Percentiles rank a stretch among this genome's conserved stretches.
Evolutionary conservation across 2,888 invertebrate genomes (phyloP).

Genomic region (Cryptocheilus praepositus): DNA sequence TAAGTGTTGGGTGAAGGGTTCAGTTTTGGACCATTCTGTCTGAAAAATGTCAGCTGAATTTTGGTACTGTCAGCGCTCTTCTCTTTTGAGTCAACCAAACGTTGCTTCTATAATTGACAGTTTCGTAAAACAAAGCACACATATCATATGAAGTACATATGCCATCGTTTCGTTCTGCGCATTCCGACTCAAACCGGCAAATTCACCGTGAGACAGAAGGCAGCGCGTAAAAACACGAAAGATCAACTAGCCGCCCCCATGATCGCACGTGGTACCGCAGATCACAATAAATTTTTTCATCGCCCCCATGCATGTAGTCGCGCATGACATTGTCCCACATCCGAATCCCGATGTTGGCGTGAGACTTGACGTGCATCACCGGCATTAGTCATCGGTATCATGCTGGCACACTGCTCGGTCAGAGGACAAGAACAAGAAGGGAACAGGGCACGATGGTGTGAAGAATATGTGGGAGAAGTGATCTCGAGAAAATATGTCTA

Average conservation of each 20-base stretch:
- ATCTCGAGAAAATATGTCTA: background rate
- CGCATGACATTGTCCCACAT: conserved; percentile 21
- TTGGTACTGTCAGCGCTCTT: too few relatives aligned
- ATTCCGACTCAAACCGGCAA: background rate
- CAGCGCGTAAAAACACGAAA: background rate
- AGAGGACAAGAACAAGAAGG: conserved; percentile 11
- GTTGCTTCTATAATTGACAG: too few relatives aligned
- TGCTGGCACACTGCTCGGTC: conserved; percentile 41
- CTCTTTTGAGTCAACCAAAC: too few relatives aligned
- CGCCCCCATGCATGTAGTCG: conserved; percentile 30
- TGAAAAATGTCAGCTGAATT: too few relatives aligned
- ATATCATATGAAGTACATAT: too few relatives aligned
- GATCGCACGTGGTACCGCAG: conserved; percentile 27
- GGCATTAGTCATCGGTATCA: conserved; percentile 44
- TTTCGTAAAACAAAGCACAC: too few relatives aligned
- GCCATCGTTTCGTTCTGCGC: too few relatives aligned
- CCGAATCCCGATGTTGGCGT: conserved; percentile 28
- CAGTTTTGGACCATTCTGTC: too few relatives aligned
- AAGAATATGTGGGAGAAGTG: background rate
- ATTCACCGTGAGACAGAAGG: background rate
- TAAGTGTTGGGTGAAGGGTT: too few relatives aligned
- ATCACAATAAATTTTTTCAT: conserved; percentile 38
- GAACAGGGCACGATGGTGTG: conserved; percentile 23
- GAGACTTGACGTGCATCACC: conserved; percentile 38
- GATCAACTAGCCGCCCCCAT: conserved; percentile 30